Evolutionary conservation across 2,888 invertebrate genomes (phyloP).

Genomic region (Hirtodrosophila confusa): DNA sequence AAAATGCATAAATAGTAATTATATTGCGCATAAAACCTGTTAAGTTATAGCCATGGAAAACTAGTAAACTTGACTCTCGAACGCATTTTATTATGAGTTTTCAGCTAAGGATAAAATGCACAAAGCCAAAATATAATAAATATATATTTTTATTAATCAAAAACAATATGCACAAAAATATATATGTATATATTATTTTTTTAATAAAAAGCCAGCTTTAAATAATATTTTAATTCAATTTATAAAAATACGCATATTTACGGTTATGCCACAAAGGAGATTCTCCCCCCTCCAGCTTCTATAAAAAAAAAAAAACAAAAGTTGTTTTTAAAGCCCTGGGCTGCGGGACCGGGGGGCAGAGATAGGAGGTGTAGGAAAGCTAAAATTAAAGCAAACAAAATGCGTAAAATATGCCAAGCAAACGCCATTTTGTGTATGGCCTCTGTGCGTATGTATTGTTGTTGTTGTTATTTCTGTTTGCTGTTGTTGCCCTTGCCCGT

Average conservation of each 20-base stretch:
- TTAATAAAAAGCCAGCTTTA: conserved; percentile 6
- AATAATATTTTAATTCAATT: conserved; percentile 57
- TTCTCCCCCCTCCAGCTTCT: background rate
- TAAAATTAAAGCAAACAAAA: conserved; percentile 74
- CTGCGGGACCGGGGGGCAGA: background rate
- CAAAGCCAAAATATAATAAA: conserved; percentile 11
- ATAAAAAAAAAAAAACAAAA: conserved; percentile 11
- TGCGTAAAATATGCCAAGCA: conserved; percentile 67
- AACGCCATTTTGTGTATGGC: conserved; percentile 73
- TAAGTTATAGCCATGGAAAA: conserved; percentile 14
- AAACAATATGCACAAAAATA: background rate
- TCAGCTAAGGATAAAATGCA: background rate
- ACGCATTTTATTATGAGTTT: conserved; percentile 24
- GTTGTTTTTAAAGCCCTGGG: conserved; percentile 46
- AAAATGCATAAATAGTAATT: conserved; percentile 18
- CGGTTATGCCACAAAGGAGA: conserved; percentile 27
- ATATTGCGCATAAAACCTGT: conserved; percentile 22
- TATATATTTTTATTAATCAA: background rate
- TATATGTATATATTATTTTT: conserved; percentile 8
- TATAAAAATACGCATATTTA: conserved; percentile 40
- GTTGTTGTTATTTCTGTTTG: conserved; percentile 18
- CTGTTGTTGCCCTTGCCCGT: conserved; percentile 28
- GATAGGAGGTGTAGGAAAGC: conserved; percentile 25
- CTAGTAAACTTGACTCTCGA: conserved; percentile 28
- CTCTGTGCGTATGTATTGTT: conserved; percentile 33